Percentiles rank a stretch among this genome's conserved stretches.
phyloP scores from a whole-genome alignment of 1,140 invertebrate species.

The Pygmarrhopalites habei region DNA sequence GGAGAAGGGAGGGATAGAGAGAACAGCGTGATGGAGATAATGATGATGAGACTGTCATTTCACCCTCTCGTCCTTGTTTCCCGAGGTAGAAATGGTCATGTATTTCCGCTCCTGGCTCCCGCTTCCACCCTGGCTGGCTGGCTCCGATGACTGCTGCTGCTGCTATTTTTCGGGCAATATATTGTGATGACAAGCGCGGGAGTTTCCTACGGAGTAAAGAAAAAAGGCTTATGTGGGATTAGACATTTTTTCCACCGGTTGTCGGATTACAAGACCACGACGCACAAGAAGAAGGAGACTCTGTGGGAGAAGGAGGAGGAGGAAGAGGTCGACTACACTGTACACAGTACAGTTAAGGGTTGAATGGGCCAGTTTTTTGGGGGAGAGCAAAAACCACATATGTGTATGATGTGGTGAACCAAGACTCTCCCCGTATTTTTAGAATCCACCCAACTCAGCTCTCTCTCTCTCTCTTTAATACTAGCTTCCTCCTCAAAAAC shows the following conservation, averaged over 20 bases:
- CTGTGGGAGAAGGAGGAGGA: too few species aligned
- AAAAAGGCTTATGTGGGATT: neutral
- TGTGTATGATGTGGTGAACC: neutral
- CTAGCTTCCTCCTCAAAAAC: neutral
- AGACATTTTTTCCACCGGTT: slow-evolving; percentile 10
- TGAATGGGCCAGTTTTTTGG: neutral
- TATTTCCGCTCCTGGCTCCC: too few species aligned
- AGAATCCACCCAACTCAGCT: neutral
- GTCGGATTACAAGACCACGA: neutral
- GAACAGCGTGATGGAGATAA: slow-evolving; percentile 7
- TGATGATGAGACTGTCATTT: slow-evolving; percentile 8
- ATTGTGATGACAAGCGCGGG: too few species aligned
- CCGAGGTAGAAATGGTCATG: too few species aligned
- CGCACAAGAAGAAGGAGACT: too few species aligned
- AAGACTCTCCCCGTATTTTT: too few species aligned
- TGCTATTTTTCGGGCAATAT: too few species aligned
- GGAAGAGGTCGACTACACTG: neutral
- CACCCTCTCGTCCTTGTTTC: neutral
- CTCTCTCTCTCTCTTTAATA: neutral
- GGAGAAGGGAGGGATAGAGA: neutral
- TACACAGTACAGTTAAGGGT: neutral
- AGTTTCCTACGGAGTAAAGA: too few species aligned
- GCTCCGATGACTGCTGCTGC: too few species aligned
- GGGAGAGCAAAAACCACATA: neutral
- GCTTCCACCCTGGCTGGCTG: too few species aligned